Conservation (phyloP, 2,113 vertebrate species). For the Prunella himalayana region DNA sequence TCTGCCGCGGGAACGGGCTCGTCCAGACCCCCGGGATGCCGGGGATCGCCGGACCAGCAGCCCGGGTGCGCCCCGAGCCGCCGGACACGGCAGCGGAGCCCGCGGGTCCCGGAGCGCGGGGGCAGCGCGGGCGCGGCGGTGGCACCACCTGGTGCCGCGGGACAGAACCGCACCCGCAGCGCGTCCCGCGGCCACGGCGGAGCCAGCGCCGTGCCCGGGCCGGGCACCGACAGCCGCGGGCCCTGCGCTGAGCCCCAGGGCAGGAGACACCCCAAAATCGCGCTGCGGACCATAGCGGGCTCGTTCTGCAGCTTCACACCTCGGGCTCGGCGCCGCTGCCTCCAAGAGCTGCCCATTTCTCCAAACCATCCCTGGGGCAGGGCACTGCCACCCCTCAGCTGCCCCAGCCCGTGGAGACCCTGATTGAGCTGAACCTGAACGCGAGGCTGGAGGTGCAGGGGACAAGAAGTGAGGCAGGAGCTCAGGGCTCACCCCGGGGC, state of each 20-base stretch:
- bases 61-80: not conserved
- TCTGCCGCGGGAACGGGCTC: rapidly evolving
- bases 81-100: not conserved
- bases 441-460: rapidly evolving
- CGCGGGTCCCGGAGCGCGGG: too few species aligned
- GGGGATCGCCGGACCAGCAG: rapidly evolving
- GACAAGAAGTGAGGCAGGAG: rapidly evolving
- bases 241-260: rapidly evolving
- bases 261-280: not conserved
- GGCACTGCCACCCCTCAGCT: not conserved
- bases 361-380: rapidly evolving
- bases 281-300: rapidly evolving
- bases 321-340: rapidly evolving
- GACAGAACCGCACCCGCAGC: not conserved
- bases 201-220: rapidly evolving
- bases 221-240: rapidly evolving
- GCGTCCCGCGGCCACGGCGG: rapidly evolving
- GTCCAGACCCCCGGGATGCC: rapidly evolving
- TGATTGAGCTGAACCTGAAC: rapidly evolving
- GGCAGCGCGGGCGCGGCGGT: not conserved
- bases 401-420: rapidly evolving
- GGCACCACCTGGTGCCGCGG: not conserved
- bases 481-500: rapidly evolving
- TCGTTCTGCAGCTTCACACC: rapidly evolving
- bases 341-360: rapidly evolving